These are phyloP conservation scores for Picus viridis DNA, from an alignment of 2,797 vertebrate species.

Conservation along the genomic window DNA sequence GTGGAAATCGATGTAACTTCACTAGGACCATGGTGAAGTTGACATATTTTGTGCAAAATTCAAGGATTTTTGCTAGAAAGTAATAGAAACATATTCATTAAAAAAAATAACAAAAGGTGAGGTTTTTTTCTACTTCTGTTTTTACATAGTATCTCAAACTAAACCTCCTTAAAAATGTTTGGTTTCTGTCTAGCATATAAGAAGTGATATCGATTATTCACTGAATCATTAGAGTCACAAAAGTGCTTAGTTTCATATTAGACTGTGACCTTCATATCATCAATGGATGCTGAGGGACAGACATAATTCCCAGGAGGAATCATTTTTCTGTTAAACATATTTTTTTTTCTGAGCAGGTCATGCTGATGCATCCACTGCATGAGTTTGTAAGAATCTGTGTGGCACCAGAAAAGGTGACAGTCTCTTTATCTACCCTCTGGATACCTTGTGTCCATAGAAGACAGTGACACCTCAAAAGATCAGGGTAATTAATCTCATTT, in stretches of 20 bases:
- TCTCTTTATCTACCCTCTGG: background rate
- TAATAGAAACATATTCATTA: background rate
- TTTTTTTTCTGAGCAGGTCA: background rate
- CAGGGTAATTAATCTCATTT: background rate
- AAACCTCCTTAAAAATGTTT: background rate
- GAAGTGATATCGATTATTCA: background rate
- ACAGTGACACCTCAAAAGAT: background rate
- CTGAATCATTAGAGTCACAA: background rate
- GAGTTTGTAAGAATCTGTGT: background rate
- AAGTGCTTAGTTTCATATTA: constrained; percentile 24
- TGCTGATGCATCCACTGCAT: background rate
- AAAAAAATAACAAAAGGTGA: background rate
- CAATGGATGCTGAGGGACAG: background rate
- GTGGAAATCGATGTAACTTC: background rate
- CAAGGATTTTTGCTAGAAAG: background rate
- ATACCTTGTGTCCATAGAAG: background rate
- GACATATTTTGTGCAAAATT: background rate
- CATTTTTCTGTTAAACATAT: background rate
- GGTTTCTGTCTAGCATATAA: background rate
- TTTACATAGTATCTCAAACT: background rate
- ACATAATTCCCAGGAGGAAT: background rate
- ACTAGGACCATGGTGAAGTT: background rate
- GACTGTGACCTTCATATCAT: background rate
- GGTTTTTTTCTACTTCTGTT: background rate
- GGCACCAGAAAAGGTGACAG: background rate